These are phyloP conservation scores for Pectinophora gossypiella DNA, from an alignment of 1,140 invertebrate species.

Conservation along the genomic window DNA sequence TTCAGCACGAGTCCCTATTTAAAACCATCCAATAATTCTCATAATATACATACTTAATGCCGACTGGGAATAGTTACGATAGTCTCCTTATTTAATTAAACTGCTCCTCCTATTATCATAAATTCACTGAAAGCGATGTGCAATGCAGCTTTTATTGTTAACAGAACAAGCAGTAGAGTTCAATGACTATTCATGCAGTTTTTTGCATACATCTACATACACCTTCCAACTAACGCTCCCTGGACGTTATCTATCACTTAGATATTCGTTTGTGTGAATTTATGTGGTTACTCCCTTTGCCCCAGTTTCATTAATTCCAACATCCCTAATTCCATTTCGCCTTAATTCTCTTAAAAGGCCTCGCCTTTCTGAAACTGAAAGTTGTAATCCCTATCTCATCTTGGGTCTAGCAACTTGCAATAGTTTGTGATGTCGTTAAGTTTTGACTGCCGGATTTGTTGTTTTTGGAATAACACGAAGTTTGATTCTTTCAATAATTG, in stretches of 20 bases:
- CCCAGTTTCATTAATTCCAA: constrained; percentile 48
- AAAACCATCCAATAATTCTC: constrained; percentile 31
- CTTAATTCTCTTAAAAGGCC: constrained; percentile 43
- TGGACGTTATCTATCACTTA: constrained; percentile 34
- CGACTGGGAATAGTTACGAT: neutral
- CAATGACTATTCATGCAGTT: neutral
- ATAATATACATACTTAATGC: constrained; percentile 19
- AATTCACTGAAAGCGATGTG: neutral
- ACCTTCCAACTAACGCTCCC: constrained; percentile 9
- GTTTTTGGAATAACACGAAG: neutral
- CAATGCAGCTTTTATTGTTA: neutral
- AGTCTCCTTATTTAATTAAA: neutral
- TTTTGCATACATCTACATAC: constrained; percentile 6
- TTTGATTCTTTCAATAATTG: neutral
- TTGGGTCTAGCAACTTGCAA: neutral
- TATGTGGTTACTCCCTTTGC: constrained; percentile 38
- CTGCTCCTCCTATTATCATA: neutral
- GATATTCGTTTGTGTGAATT: constrained; percentile 31
- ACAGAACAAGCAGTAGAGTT: neutral
- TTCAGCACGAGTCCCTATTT: constrained; percentile 41
- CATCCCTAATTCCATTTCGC: constrained; percentile 21
- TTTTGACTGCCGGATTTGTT: neutral
- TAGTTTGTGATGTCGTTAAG: neutral
- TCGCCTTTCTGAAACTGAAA: constrained; percentile 1
- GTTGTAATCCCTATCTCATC: neutral